phyloP scores from a whole-genome alignment of 2,888 invertebrate species.

The Anorthoa munda region DNA sequence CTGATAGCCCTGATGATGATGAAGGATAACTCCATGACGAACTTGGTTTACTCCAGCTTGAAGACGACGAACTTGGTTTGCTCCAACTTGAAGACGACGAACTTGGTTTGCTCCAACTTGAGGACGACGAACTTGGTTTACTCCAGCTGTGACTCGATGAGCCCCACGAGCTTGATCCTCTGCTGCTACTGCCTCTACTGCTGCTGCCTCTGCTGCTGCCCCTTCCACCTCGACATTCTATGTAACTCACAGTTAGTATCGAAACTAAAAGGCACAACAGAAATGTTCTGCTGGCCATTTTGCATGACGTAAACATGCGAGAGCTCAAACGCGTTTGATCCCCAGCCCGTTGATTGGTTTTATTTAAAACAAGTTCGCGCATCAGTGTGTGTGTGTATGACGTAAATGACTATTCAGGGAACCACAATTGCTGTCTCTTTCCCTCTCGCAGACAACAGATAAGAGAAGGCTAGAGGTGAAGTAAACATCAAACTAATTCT shows the following conservation, averaged over 20 bases:
- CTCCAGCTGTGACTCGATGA: constrained; percentile 53
- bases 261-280: constrained; percentile 81
- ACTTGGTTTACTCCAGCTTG: constrained; percentile 22
- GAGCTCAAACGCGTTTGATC: constrained; percentile 67
- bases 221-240: constrained; percentile 71
- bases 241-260: constrained; percentile 71
- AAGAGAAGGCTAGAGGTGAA: constrained; percentile 70
- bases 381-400: constrained; percentile 62
- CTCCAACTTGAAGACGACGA: constrained; percentile 48
- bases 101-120: constrained; percentile 53
- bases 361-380: constrained; percentile 66
- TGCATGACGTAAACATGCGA: constrained; percentile 64
- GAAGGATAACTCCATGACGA: constrained; percentile 54
- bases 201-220: constrained; percentile 65
- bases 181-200: constrained; percentile 57
- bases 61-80: constrained; percentile 13
- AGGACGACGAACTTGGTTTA: constrained; percentile 57
- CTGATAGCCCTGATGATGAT: constrained; percentile 37
- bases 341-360: constrained; percentile 62
- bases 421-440: constrained; percentile 64
- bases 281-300: constrained; percentile 80
- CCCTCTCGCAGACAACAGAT: constrained; percentile 51
- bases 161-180: constrained; percentile 57
- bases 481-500: constrained; percentile 62
- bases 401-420: constrained; percentile 70